Base-by-base conservation (phyloP, 2,797 vertebrate genomes). In the Hippopotamyrus pictus region DNA sequence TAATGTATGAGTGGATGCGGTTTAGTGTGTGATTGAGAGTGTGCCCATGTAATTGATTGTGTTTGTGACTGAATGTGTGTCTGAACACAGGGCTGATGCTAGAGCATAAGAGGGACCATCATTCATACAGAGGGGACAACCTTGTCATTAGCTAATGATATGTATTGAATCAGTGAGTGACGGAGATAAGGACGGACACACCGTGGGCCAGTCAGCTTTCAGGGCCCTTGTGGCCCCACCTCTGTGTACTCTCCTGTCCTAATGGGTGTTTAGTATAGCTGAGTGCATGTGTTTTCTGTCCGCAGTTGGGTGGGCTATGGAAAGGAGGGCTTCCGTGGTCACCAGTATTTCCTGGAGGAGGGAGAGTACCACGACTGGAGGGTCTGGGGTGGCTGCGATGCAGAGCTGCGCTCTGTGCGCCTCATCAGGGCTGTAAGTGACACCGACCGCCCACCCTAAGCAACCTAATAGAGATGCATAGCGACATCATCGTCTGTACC, bases 301-400 rank as follows among this genome's bases (percentile, higher is more conserved):
- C 48, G 0, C 90, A 99, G 98, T 91, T 99, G 98, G 98, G 98
- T 98, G 3, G 98, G 97, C 90, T 99, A 97, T 0, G 97, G 98
- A 94, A 99, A 98, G 92, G 97, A 97, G 88, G 97, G 97, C 0
- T 99, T 97, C 94, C 95, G 97, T 1, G 98, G 98, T 7, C 95
- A 98, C 94, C 98, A 99, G 95, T 99, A 99, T 93, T 95, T 99
- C 90, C 95, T 99, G 94, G 98, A 99, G 92, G 98, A 99, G 93
- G 98, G 98, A 0, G 96, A 99, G 44, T 99, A 98, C 89, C 95
- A 95, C 0, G 97, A 98, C 93, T 99, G 97, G 97, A 95, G 95
- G 88, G 96, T 97, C 1, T 99, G 98, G 98, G 97, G 98, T 0
- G 98, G 98, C 93, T 95, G 93, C n/a, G 89, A 96, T 17, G 53